Conservation (phyloP, 2,113 vertebrate genomes). For the Ptilorrhoa leucosticta region DNA sequence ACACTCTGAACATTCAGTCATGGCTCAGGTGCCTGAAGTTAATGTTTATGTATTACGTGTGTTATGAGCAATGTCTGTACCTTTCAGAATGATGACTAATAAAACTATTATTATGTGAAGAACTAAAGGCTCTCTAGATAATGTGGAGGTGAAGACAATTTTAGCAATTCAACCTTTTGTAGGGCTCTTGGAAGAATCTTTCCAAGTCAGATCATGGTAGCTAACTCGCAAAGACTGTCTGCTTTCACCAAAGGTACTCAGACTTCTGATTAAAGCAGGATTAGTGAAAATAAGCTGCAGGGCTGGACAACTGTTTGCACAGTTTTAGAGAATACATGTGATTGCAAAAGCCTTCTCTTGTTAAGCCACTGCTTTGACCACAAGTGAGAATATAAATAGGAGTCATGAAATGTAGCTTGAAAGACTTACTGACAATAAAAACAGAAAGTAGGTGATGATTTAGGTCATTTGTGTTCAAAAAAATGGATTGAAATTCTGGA, state of each 20-base stretch:
- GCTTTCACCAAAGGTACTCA: background rate
- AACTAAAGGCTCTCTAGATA: background rate
- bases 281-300: constrained; percentile 7
- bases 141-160: background rate
- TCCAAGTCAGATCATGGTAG: background rate
- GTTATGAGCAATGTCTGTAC: background rate
- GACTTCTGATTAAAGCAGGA: constrained; percentile 18
- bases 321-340: background rate
- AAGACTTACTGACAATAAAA: background rate
- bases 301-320: background rate
- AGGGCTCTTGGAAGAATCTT: background rate
- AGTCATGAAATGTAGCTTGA: background rate
- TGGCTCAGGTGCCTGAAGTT: background rate
- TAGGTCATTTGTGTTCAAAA: background rate
- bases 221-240: background rate
- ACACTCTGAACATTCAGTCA: background rate
- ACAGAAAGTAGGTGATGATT: background rate
- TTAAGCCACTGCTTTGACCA: background rate
- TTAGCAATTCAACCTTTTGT: background rate
- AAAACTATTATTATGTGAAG: background rate
- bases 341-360: background rate
- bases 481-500: background rate
- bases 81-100: background rate
- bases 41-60: background rate
- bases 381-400: background rate